phyloP scores from a whole-genome alignment of 2,888 invertebrate species.

The Cistogaster globosa region DNA sequence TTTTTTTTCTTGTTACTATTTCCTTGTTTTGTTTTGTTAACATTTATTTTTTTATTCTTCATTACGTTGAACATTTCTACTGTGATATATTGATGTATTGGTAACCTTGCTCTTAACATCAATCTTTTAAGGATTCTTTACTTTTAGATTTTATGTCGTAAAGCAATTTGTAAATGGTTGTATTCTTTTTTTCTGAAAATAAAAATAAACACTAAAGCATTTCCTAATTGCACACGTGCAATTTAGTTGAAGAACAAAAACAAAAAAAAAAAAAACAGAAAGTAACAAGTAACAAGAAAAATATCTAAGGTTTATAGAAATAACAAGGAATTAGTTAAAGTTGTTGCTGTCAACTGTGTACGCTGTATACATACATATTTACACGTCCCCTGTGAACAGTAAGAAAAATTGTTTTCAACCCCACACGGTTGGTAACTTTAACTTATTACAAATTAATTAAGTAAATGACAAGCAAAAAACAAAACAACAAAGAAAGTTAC shows the following conservation, averaged over 20 bases:
- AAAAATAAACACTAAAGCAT: slow-evolving; percentile 38
- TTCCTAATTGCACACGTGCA: slow-evolving; percentile 64
- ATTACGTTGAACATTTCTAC: slow-evolving; percentile 12
- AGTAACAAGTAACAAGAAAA: not conserved
- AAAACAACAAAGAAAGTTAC: not conserved
- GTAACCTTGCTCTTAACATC: slow-evolving; percentile 57
- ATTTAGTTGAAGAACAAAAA: slow-evolving; percentile 35
- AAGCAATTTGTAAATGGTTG: slow-evolving; percentile 68
- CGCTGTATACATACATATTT: not conserved
- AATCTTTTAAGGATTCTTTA: slow-evolving; percentile 66
- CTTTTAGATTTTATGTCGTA: slow-evolving; percentile 56
- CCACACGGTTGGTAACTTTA: slow-evolving; percentile 38
- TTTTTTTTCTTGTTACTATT: not conserved
- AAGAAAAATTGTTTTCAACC: slow-evolving; percentile 46
- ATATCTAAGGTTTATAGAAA: slow-evolving; percentile 10
- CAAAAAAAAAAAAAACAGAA: slow-evolving; percentile 9
- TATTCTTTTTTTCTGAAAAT: slow-evolving; percentile 10
- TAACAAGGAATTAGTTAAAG: slow-evolving; percentile 33
- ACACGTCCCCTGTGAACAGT: slow-evolving; percentile 14
- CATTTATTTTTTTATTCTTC: slow-evolving; percentile 22
- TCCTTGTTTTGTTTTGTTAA: slow-evolving; percentile 16
- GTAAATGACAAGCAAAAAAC: slow-evolving; percentile 46
- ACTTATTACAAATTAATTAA: slow-evolving; percentile 67
- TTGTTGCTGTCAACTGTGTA: slow-evolving; percentile 3
- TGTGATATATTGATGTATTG: slow-evolving; percentile 41